Base-by-base conservation (phyloP, 2,888 invertebrate species). In the Epinotia bilunana region DNA sequence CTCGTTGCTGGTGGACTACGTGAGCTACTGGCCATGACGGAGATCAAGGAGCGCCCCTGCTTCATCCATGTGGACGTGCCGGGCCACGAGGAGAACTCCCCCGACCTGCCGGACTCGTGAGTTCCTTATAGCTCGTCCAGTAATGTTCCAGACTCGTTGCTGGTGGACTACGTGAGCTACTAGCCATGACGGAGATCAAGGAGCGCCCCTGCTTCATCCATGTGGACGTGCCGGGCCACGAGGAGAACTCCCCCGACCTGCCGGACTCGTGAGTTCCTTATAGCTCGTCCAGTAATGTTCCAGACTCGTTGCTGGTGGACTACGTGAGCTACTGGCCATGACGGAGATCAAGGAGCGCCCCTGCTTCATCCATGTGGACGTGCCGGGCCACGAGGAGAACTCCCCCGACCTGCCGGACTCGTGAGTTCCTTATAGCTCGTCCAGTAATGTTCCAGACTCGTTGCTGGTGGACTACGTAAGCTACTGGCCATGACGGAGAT, bases 61-160 rank as follows among this genome's bases (percentile, higher is more conserved):
- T 98, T 98, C 93, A 96, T 98, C 80, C 98, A 98, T 88, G 95
- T 98, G 61, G 98, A 98, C 88, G 96, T 97, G 28, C 97, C 97
- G 0, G 97, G 98, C 0, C 98, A 98, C 20, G 20, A 20, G 20
- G 20, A 20, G 20, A 20, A n/a, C n/a, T n/a, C n/a, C n/a, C n/a
- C n/a, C n/a, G n/a, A n/a, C n/a, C n/a, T n/a, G n/a, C n/a, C n/a
- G n/a, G n/a, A n/a, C n/a, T n/a, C n/a, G n/a, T n/a, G n/a, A n/a
- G n/a, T n/a, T n/a, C n/a, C n/a, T n/a, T n/a, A n/a, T n/a, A n/a
- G n/a, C n/a, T n/a, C n/a, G n/a, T 23, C 2, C 1, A 23, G 23
- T 11, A 18, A 49, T 16, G 5, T 49, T 49, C 49, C 13, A 13
- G 49, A 39, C 39, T 39, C 39, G 2, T 16, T 5, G 13, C 3